phyloP scores from a whole-genome alignment of 1,140 invertebrate genomes.

The Hyles vespertilio region DNA sequence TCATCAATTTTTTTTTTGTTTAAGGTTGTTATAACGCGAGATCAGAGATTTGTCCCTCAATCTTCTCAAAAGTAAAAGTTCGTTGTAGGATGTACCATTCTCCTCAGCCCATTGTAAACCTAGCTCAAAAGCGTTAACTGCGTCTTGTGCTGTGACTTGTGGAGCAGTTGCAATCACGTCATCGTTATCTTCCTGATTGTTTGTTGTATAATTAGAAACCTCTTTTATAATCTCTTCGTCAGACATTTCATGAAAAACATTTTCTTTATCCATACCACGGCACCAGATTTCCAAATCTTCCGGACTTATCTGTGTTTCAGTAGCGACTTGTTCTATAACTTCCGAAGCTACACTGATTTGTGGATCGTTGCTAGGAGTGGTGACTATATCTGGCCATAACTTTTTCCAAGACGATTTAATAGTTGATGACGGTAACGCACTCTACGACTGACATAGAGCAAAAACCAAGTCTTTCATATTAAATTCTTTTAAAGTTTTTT shows the following conservation, averaged over 20 bases:
- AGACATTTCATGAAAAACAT: no score
- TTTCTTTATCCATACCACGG: no score
- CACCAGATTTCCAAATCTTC: no score
- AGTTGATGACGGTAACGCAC: slow-evolving; percentile 39
- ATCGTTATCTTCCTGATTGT: no score
- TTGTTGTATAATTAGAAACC: no score
- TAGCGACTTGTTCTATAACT: no score
- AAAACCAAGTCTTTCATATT: slow-evolving; percentile 39
- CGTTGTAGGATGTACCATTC: slow-evolving; percentile 40
- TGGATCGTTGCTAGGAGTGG: slow-evolving; percentile 26
- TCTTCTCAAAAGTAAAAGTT: slow-evolving; percentile 51
- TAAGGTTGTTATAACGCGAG: slow-evolving; percentile 34
- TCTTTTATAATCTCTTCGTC: no score
- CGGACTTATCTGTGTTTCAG: no score
- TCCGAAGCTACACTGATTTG: slow-evolving; percentile 18
- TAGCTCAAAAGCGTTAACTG: slow-evolving; percentile 29
- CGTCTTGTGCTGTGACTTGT: no score
- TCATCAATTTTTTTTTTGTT: slow-evolving; percentile 31
- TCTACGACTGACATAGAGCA: slow-evolving; percentile 42
- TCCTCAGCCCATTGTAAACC: slow-evolving; percentile 51
- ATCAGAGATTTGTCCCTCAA: slow-evolving; percentile 44
- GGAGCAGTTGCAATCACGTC: no score
- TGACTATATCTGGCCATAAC: slow-evolving; percentile 42
- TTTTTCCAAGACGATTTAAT: slow-evolving; percentile 48
- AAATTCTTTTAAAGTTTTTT: slow-evolving; percentile 44